A percentile compares a stretch with the other conserved stretches of the same genome.
Evolutionary conservation across 2,888 invertebrate genomes (phyloP).

Genomic region (Nemotelus pantherinus): DNA sequence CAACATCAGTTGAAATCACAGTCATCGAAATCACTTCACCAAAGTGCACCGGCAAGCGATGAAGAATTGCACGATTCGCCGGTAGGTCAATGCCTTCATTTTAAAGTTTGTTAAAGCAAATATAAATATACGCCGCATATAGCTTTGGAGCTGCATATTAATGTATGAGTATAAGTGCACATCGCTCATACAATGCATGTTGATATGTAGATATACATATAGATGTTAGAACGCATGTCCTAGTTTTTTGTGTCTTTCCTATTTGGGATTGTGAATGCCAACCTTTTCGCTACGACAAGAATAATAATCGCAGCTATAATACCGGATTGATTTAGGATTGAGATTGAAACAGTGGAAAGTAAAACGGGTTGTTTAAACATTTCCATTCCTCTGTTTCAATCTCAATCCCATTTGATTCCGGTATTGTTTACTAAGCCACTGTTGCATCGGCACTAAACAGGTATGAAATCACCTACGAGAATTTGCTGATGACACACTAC

Average conservation of each 20-base stretch:
- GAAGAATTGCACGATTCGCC: constrained; percentile 37
- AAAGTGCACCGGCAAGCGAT: constrained; percentile 32
- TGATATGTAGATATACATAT: neutral
- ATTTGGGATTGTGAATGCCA: constrained; percentile 8
- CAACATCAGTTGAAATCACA: constrained; percentile 4
- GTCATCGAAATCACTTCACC: constrained; percentile 22
- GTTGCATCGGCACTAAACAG: too few species aligned
- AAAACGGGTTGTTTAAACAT: too few species aligned
- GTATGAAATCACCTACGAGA: too few species aligned
- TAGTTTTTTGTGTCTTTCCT: constrained; percentile 26
- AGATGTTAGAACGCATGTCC: constrained; percentile 37
- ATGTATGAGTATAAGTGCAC: neutral
- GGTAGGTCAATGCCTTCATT: constrained; percentile 40
- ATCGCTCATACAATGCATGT: neutral
- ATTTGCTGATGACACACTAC: too few species aligned
- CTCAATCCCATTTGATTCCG: too few species aligned
- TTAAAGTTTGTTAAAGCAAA: constrained; percentile 1
- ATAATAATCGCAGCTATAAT: neutral
- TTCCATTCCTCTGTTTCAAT: too few species aligned
- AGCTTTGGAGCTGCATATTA: neutral
- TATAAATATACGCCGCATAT: neutral
- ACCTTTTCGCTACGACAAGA: neutral
- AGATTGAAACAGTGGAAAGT: too few species aligned
- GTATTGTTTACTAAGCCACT: too few species aligned
- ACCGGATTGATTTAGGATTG: too few species aligned